Base-by-base conservation (phyloP, 2,113 vertebrate genomes). In the Heptranchias perlo region DNA sequence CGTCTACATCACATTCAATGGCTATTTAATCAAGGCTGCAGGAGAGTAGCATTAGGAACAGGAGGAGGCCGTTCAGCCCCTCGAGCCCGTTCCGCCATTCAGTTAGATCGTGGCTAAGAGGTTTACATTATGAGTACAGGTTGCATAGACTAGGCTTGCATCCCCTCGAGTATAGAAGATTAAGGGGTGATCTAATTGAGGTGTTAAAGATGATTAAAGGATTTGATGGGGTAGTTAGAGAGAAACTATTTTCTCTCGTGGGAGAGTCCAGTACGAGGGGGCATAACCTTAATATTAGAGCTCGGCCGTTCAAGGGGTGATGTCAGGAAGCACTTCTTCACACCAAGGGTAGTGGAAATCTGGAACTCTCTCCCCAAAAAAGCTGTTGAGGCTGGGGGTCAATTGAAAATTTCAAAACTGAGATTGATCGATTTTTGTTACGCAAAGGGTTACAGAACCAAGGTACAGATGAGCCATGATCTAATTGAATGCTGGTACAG, bases 1-100 rank as follows among this genome's bases (percentile, higher is more conserved):
- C 4, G 76, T 96, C 52, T 87, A 96, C 73, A 96, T 96, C 84
- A 96, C 84, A 25, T 96, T 96, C 61, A 96, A 84, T 52, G 95
- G 95, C 95, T 69, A 96, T 18, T 87, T 96, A 61, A 39, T 96
- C 58, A 96, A 94, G 92, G 54, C 92, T 18, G 54, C 92, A 47
- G 35, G 23, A 65, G 92, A 67, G 61, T 39, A 5, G 8, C 18
- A 39, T 35, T 94, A 94, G n/a, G 61, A 44, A n/a, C 6, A 23
- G 44, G 13, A 44, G n/a, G 1, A 44, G 54, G 91, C 91, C 18
- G 21, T 44, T 39, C 16, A 44, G 87, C 4, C 10, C 28, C 52
- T 8, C 28, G 6, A 58, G 52, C 28, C 16, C 13, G 13, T 58
- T 58, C 28, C 52, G 61, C 13, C 52, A 87, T 47, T 28, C 49